Evolutionary conservation across 2,797 vertebrate species (phyloP), one percentile per base, ranked within the genome.

Genomic region (Tokudaia muenninki): DNA sequence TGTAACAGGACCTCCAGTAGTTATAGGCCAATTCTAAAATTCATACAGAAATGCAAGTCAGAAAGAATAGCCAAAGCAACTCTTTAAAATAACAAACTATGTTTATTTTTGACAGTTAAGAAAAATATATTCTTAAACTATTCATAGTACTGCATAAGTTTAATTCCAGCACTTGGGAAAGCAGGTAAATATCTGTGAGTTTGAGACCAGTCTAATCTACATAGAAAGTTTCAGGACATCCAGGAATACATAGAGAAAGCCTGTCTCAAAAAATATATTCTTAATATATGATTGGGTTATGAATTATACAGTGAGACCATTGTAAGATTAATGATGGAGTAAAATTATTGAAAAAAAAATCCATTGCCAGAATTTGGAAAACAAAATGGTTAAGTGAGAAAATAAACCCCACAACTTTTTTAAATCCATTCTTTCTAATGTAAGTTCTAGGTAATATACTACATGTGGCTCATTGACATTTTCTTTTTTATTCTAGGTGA

Each of bases 401-500:
- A 52, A 8, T 67, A 90, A 91, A 87, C 34, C 21, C 11, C 31
- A 82, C 22, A 31, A 29, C 21, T 63, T 83, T 37, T 31, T 50
- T 61, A 65, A 50, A 47, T 83, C 37, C 22, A 67, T 92, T 41
- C n/a, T 87, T 78, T 91, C 34, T 47, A 82, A 31, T 19, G 3
- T 83, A 79, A 22, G 37, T 79, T 80, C 41, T 83, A 63, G n/a
- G 10, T 61, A n/a, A 78, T 52, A 47, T 87, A 78, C 31, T 82
- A 67, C 13, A 74, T 74, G 26, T 47, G 12, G 57, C 21, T 94
- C 52, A 89, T 75, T 96, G 31, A 95, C 16, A 55, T 16, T 77
- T 72, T 89, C 74, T 87, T 50, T 79, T 95, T 90, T 89, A 87
- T 93, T 78, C 50, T 87, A 97, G 97, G 96, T 95, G 91, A 95